Conservation (phyloP, 37 sponge, comb jelly and placozoan genomes). For the Oopsacas minuta region DNA sequence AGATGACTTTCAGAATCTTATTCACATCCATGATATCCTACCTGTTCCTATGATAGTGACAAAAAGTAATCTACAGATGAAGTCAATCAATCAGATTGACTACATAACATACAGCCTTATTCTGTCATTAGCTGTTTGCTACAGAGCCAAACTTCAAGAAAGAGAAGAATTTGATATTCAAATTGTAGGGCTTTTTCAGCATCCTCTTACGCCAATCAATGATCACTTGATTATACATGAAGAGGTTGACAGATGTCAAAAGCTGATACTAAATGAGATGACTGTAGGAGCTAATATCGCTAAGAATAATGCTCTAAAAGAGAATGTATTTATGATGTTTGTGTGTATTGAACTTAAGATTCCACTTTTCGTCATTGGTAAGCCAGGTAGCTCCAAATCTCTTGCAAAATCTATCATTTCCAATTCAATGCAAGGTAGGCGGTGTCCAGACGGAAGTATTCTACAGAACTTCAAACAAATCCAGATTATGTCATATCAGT, state of each 20-base stretch:
- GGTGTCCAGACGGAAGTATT: background rate
- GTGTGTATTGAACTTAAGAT: constrained; percentile 89
- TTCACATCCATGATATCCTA: background rate
- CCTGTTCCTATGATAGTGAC: background rate
- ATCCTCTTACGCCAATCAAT: constrained; percentile 20
- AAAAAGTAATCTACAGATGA: background rate
- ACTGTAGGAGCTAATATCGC: constrained; percentile 65
- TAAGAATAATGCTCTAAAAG: constrained; percentile 79
- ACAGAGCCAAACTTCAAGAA: constrained; percentile 59
- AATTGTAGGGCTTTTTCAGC: constrained; percentile 23
- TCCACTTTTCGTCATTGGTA: constrained; percentile 94
- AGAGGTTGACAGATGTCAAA: constrained; percentile 49
- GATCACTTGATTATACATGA: background rate
- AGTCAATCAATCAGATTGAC: background rate
- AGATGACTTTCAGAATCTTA: too few species aligned
- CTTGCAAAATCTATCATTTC: constrained; percentile 73
- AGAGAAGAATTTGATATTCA: constrained; percentile 40
- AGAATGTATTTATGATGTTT: constrained; percentile 98
- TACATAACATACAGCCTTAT: constrained; percentile 20
- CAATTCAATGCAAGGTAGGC: constrained; percentile 60
- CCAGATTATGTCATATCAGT: constrained; percentile 70
- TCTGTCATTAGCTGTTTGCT: constrained; percentile 48
- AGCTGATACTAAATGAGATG: constrained; percentile 58
- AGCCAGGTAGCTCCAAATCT: constrained; percentile 95
- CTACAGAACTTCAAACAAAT: constrained; percentile 30